Evolutionary conservation across 64 coral and sea anemone genomes (phyloP).

Genomic region (Stylophora pistillata): DNA sequence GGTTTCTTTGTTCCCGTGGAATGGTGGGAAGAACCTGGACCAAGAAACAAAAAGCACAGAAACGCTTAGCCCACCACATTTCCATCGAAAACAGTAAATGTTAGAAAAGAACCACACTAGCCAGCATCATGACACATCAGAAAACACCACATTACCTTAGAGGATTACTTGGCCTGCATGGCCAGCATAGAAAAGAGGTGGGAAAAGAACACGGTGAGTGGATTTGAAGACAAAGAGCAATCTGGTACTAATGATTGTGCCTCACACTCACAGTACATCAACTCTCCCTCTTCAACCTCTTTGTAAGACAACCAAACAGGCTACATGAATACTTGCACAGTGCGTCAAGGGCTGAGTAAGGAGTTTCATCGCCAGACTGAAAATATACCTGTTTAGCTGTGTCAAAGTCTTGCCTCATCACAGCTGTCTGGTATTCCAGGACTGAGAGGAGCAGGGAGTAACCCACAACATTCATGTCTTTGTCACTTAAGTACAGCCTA

Average conservation of each 20-base stretch:
- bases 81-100: too few relatives aligned
- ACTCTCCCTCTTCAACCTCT: background rate
- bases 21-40: slow-evolving; percentile 89
- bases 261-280: background rate
- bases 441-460: slow-evolving; percentile 90
- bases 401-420: slow-evolving; percentile 99
- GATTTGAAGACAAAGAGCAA: background rate
- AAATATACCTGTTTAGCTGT: slow-evolving; percentile 88
- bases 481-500: slow-evolving; percentile 88
- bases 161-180: too few relatives aligned
- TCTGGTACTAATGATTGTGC: background rate
- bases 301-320: too few relatives aligned
- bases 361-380: background rate
- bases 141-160: too few relatives aligned
- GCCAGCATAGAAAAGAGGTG: too few relatives aligned
- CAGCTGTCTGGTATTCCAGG: slow-evolving; percentile 97
- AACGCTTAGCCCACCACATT: too few relatives aligned
- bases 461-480: slow-evolving; percentile 94
- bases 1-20: slow-evolving; percentile 91
- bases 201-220: too few relatives aligned
- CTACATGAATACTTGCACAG: too few relatives aligned
- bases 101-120: too few relatives aligned
- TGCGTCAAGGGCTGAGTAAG: too few relatives aligned
- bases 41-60: background rate
- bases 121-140: too few relatives aligned